phyloP scores from a whole-genome alignment of 2,113 vertebrate species.

The Athene cunicularia region DNA sequence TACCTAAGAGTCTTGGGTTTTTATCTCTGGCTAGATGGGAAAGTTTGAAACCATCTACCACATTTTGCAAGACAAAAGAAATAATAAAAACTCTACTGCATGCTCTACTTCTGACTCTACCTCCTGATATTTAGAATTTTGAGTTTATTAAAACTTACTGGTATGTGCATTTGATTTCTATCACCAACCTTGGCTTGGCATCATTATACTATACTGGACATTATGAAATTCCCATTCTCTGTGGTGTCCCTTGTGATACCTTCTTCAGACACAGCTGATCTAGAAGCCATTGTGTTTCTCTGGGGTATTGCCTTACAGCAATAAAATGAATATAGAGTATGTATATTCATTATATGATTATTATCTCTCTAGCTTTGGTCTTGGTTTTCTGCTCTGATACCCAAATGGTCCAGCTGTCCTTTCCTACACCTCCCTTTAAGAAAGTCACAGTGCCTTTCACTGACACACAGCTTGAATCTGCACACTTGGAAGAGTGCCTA shows the following conservation, averaged over 20 bases:
- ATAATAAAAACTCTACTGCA: neutral
- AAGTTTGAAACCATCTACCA: neutral
- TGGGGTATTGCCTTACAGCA: neutral
- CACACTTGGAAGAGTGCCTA: neutral
- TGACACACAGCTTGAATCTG: neutral
- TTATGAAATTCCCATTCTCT: neutral
- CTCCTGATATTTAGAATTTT: neutral
- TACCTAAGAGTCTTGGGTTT: neutral
- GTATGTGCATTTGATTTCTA: neutral
- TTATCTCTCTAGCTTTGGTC: neutral
- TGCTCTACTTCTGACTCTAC: neutral
- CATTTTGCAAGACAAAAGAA: neutral
- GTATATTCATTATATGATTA: neutral
- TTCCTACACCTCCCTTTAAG: neutral
- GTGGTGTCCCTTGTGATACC: neutral
- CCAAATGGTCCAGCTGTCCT: neutral
- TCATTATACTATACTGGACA: neutral
- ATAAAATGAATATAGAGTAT: neutral
- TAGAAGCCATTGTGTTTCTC: neutral
- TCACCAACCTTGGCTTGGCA: neutral
- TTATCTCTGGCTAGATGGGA: neutral
- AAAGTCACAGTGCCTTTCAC: neutral
- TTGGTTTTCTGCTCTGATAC: neutral
- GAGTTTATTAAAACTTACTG: neutral
- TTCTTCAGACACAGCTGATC: neutral